Conservation (phyloP, 2,113 vertebrate genomes). For the Trematomus loennbergii region DNA sequence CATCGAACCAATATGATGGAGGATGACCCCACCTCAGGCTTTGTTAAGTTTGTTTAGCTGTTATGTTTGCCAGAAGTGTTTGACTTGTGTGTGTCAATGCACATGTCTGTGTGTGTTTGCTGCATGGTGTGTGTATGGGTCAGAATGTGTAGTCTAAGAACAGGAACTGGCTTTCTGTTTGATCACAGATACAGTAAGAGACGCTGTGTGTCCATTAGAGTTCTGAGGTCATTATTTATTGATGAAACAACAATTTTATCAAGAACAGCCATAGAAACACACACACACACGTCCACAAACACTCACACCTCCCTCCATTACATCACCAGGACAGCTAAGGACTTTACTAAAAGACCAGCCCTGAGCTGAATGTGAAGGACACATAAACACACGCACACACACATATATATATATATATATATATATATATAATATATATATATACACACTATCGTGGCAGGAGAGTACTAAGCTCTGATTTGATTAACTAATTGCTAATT, state of each 20-base stretch:
- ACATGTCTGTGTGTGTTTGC: not conserved
- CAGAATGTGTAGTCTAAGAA: slow-evolving; percentile 49
- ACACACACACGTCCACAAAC: not conserved
- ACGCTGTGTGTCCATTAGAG: slow-evolving; percentile 41
- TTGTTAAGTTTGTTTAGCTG: slow-evolving; percentile 6
- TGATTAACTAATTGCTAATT: not conserved
- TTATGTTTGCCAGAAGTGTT: slow-evolving; percentile 10
- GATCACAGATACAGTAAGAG: slow-evolving; percentile 64
- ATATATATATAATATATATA: too few relatives aligned
- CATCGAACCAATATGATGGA: slow-evolving; percentile 4
- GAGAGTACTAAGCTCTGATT: not conserved
- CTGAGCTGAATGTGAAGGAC: slow-evolving; percentile 45
- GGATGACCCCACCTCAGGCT: slow-evolving; percentile 11
- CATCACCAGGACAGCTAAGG: slow-evolving; percentile 56
- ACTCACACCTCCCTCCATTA: slow-evolving; percentile 1
- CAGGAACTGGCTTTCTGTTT: slow-evolving; percentile 60
- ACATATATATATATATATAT: not conserved
- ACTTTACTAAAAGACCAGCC: slow-evolving; percentile 49
- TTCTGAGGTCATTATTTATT: slow-evolving; percentile 68
- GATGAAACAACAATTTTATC: slow-evolving; percentile 71
- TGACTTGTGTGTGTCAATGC: not conserved
- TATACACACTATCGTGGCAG: not conserved
- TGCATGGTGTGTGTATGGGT: slow-evolving; percentile 6
- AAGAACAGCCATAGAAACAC: not conserved
- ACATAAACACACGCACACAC: not conserved